A percentile compares a stretch with the other conserved stretches of the same genome.
Conservation (phyloP, 2,113 vertebrate genomes). For the Tyrannus savana region DNA sequence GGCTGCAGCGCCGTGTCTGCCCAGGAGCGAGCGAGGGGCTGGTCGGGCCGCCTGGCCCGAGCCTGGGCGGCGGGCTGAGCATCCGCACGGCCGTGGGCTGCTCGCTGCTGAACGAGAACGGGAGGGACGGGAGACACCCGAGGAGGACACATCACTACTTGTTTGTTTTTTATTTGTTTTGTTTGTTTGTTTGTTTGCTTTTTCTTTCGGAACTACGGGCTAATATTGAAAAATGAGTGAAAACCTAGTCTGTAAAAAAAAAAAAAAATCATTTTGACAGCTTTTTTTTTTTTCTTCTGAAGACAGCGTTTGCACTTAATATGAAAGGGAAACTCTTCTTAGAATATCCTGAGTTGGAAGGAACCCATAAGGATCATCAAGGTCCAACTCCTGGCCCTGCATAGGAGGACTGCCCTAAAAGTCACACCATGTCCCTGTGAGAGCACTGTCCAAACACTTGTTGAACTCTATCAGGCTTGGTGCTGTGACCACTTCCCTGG, state of each 20-base stretch:
- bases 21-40: fast-evolving
- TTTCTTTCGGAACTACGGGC: not conserved
- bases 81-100: fast-evolving
- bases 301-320: not conserved
- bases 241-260: not conserved
- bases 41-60: not conserved
- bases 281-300: not conserved
- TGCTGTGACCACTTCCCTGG: not conserved
- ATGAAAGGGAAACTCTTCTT: not conserved
- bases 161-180: not conserved
- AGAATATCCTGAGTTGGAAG: not conserved
- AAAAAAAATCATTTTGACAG: not conserved
- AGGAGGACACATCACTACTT: fast-evolving
- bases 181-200: too few relatives aligned
- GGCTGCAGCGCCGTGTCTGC: not conserved
- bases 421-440: not conserved
- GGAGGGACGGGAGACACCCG: fast-evolving
- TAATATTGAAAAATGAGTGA: not conserved
- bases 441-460: not conserved
- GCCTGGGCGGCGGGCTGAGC: not conserved
- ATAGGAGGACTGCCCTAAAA: not conserved
- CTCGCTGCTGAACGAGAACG: fast-evolving
- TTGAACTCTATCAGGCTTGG: not conserved
- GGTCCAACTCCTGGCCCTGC: not conserved
- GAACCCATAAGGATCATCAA: not conserved